These are phyloP conservation scores for Corythoichthys haematopterus DNA, from an alignment of 2,113 vertebrate species.

Conservation along the genomic window DNA sequence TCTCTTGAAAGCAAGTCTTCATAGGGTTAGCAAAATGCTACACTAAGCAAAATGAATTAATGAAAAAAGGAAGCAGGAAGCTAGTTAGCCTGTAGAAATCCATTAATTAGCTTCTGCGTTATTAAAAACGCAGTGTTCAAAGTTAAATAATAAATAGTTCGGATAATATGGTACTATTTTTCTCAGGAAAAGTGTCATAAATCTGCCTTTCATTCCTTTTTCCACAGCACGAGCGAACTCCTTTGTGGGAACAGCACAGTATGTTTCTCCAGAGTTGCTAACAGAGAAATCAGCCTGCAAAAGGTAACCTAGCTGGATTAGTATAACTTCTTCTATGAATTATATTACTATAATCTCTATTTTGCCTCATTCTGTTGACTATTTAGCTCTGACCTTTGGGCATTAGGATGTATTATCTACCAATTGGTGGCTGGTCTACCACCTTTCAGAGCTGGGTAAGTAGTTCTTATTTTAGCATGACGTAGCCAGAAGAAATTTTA, in stretches of 20 bases:
- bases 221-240: conserved; percentile 90
- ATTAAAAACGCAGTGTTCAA: no score
- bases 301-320: conserved; percentile 73
- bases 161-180: neutral
- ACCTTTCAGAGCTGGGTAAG: conserved; percentile 97
- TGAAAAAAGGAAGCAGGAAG: no score
- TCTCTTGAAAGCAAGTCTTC: no score
- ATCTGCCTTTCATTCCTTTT: conserved; percentile 21
- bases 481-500: no score
- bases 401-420: conserved; percentile 97
- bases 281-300: conserved; percentile 98
- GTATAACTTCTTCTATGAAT: neutral
- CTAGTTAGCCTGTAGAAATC: no score
- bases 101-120: no score
- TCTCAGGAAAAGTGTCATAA: neutral
- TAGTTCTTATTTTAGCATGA: neutral
- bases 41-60: no score
- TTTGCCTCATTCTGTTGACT: neutral
- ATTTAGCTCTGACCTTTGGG: conserved; percentile 91
- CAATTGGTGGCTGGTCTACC: conserved; percentile 96
- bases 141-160: neutral
- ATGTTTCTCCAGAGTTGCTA: conserved; percentile 95
- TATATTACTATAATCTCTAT: neutral
- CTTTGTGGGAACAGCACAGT: conserved; percentile 97
- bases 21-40: no score